Evolutionary conservation across 2,113 vertebrate species (phyloP).

Genomic region (human): GRCh38 chr6:137144001-137144500

Average conservation of each 20-base stretch:
- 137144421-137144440: background rate
- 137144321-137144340: background rate
- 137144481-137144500: background rate
- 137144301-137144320: background rate
- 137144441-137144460: background rate
- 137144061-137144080: background rate
- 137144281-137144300: background rate
- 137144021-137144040: background rate
- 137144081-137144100: background rate
- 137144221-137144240: background rate
- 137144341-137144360: background rate
- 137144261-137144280: background rate
- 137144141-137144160: background rate
- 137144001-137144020: background rate
- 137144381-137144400: background rate
- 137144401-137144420: background rate
- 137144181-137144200: background rate
- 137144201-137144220: background rate
- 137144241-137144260: background rate
- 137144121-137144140: background rate
- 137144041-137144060: background rate
- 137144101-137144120: background rate
- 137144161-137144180: background rate
- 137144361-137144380: background rate
- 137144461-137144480: background rate